Conservation (phyloP, 2,888 invertebrate genomes). For the Cyaniris semiargus region DNA sequence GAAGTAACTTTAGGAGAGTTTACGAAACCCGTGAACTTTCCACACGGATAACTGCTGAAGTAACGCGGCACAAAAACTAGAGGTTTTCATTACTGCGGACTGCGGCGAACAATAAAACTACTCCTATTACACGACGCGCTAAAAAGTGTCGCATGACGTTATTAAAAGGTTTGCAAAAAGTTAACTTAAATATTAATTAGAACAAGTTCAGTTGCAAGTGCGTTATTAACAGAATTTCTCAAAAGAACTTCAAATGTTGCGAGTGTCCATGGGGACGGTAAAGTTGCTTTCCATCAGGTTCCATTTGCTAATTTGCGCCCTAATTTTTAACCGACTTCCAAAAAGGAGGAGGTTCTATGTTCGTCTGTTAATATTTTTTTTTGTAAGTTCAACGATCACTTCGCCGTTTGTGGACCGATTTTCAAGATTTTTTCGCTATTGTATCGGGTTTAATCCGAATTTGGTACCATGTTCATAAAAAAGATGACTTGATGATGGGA, state of each 20-base stretch:
- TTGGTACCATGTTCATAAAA: no score
- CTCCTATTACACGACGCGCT: background rate
- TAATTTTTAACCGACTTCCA: no score
- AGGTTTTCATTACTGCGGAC: background rate
- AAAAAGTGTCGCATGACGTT: background rate
- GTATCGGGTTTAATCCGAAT: no score
- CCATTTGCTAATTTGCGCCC: background rate
- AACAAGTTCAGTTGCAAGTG: background rate
- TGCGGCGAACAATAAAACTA: background rate
- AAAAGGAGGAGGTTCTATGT: no score
- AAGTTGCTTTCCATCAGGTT: background rate
- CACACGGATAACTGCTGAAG: background rate
- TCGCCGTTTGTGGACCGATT: no score
- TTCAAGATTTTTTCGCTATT: no score
- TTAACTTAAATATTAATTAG: background rate
- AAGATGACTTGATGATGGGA: no score
- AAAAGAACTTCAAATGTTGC: background rate
- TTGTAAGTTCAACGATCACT: no score
- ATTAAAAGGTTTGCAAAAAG: background rate
- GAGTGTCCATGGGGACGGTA: no score
- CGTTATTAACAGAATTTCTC: no score
- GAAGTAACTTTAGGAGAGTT: background rate
- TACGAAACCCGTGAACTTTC: background rate
- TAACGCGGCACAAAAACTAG: background rate
- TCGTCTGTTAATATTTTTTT: no score